Conservation (phyloP, 2,113 vertebrate species). For the Sylvia atricapilla region DNA sequence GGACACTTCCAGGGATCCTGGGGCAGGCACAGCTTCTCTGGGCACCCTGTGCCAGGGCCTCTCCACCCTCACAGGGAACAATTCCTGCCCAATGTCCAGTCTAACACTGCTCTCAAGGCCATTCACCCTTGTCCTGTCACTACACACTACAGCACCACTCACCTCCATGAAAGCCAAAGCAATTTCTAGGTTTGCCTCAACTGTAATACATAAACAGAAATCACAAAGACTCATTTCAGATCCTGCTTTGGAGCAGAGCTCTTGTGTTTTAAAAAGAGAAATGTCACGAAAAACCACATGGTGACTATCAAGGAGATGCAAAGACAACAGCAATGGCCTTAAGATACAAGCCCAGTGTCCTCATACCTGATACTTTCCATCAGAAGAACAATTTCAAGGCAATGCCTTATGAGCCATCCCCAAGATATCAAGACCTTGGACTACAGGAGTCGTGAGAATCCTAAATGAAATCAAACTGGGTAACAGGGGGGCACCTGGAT, state of each 20-base stretch:
- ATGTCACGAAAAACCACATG: not conserved
- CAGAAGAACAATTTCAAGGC: not conserved
- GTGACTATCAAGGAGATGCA: not conserved
- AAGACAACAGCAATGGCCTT: not conserved
- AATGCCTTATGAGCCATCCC: not conserved
- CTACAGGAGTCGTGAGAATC: not conserved
- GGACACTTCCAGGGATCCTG: not conserved
- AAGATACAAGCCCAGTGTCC: not conserved
- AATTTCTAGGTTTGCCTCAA: not conserved
- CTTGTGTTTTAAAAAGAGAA: not conserved
- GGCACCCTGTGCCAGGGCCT: not conserved
- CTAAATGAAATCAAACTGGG: not conserved
- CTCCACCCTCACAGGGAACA: not conserved
- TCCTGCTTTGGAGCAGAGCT: not conserved
- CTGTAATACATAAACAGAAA: fast-evolving
- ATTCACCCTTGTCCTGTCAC: not conserved
- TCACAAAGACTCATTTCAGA: not conserved
- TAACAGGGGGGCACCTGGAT: not conserved
- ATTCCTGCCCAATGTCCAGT: not conserved
- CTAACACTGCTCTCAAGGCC: not conserved
- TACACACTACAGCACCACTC: not conserved
- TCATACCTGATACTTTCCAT: not conserved
- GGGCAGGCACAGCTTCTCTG: not conserved
- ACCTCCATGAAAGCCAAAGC: not conserved
- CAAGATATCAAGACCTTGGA: not conserved